Conservation (phyloP, 2,113 vertebrate species). For the Callipepla squamata region DNA sequence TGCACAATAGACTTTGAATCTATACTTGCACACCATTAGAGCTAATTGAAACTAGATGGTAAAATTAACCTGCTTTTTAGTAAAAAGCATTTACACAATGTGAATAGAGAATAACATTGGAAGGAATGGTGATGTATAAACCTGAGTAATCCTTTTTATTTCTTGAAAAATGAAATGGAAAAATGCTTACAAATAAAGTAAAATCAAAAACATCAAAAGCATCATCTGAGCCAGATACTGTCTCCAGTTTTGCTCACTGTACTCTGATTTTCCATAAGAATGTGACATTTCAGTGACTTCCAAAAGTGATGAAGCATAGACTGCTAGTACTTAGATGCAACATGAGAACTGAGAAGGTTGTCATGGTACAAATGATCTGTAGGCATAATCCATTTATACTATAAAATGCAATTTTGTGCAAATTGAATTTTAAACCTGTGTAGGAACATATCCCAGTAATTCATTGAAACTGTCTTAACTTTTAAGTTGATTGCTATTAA, state of each 20-base stretch:
- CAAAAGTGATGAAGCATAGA: conserved; percentile 28
- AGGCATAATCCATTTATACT: neutral
- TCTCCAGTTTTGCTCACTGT: neutral
- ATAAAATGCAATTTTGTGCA: neutral
- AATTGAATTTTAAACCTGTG: neutral
- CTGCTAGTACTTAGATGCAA: neutral
- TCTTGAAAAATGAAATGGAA: conserved; percentile 52
- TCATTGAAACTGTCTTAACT: neutral
- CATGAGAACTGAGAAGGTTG: conserved; percentile 22
- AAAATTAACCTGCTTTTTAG: conserved; percentile 81
- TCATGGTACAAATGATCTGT: neutral
- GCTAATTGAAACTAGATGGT: conserved; percentile 83
- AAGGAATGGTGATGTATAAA: conserved; percentile 69
- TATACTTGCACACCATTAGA: conserved; percentile 76
- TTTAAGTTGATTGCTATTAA: neutral
- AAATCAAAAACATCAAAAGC: conserved; percentile 1
- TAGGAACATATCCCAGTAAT: neutral
- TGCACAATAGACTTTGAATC: conserved; percentile 78
- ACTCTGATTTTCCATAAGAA: neutral
- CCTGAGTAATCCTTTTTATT: conserved; percentile 57
- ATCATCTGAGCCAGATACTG: neutral
- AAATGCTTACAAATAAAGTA: conserved; percentile 24
- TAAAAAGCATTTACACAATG: conserved; percentile 75
- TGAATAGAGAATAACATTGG: conserved; percentile 78
- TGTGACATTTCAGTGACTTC: conserved; percentile 41